Conservation (phyloP, 2,797 vertebrate genomes). For the Microtus californicus region DNA sequence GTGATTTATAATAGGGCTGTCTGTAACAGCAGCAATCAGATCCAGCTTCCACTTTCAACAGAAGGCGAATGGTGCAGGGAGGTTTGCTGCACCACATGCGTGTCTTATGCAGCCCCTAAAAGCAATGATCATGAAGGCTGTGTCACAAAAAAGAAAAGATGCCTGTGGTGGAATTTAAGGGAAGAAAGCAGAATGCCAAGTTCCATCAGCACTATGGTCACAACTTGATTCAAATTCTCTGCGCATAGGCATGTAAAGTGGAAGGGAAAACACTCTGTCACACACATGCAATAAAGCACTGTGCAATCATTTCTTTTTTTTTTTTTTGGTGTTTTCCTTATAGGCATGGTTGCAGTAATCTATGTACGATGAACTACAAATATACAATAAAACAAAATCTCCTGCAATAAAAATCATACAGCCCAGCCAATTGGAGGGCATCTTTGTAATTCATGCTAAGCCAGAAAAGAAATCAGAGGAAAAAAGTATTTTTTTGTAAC, state of each 20-base stretch:
- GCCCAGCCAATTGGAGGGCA: not conserved
- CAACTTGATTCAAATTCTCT: constrained; percentile 57
- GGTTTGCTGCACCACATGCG: not conserved
- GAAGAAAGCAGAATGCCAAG: constrained; percentile 17
- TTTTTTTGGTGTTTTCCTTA: not conserved
- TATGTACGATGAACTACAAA: not conserved
- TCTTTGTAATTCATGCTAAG: not conserved
- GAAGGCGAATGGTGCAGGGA: not conserved
- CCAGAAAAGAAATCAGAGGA: not conserved
- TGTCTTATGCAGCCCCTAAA: constrained; percentile 30
- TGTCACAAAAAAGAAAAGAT: constrained; percentile 45
- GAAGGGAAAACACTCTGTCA: not conserved
- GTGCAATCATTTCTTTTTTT: not conserved
- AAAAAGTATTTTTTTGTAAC: not conserved
- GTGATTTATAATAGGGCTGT: not conserved
- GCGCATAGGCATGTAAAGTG: not conserved
- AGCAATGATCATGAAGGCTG: constrained; percentile 34
- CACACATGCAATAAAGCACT: not conserved
- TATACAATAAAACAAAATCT: not conserved
- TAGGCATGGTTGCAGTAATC: not conserved
- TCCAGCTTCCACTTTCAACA: not conserved
- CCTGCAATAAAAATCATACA: not conserved
- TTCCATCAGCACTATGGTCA: constrained; percentile 25
- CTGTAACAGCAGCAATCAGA: not conserved
- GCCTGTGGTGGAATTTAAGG: not conserved